Base-by-base conservation (phyloP, 2,888 invertebrate species). In the Chrysolina haemoptera region DNA sequence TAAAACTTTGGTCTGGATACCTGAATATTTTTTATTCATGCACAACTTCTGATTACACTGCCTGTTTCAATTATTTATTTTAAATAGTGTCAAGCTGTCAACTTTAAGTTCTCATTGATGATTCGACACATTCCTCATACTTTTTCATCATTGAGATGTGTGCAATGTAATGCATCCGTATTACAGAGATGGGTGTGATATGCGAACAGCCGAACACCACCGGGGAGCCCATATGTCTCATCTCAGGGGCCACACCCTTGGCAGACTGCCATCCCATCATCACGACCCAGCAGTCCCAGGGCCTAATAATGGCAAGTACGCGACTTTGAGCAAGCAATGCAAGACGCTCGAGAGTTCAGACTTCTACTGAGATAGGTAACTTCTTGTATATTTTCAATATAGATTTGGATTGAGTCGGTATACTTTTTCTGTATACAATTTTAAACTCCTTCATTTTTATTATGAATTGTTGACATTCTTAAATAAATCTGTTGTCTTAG, bases 241-340 rank as follows among this genome's bases (percentile, higher is more conserved):
- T 82, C 89, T 88, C 81, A 83, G 88, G 78, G 92, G 89, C 81
- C 93, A 93, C 90, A 93, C 93, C 85, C 90, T 93, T 82, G 94
- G 92, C 86, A 90, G 93, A 85, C 86, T 91, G 87, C 91, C 91
- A 79, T 91, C 91, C 83, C 90, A 90, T 85, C 89, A 90, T 84
- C 90, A 91, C 88, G 90, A 88, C 82, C 89, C 90, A 83, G 88
- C 83, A 71, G 82, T 90, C 86, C 81, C 90, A 88, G 92, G 92
- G 87, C 92, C 92, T 85, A 93, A 95, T 91, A 93, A 93, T 90
- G 93, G 93, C 89, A 96, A 96, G 93, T 96, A 96, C 93, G 96
- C 96, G 90, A 96, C 96, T 90, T 91, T 96, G 90, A 96, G 95
- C 93, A 96, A 96, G 91, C 96, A 96, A 91, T 97, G 96, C 94